A percentile compares a stretch with the other conserved stretches of the same genome.
Conservation (phyloP, 2,888 invertebrate species). For the Belgica antarctica region DNA sequence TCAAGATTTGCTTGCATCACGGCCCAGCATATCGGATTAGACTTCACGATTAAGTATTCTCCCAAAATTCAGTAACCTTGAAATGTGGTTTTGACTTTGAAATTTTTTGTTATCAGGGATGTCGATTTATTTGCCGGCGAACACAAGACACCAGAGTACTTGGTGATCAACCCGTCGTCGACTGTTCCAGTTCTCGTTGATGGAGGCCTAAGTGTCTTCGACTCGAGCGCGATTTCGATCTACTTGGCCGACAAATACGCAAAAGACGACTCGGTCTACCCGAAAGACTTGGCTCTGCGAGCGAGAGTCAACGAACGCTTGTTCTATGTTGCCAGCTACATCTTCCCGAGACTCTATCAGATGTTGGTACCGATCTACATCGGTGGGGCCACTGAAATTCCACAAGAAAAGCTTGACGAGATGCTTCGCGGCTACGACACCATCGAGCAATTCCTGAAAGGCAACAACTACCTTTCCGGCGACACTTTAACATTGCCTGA, state of each 20-base stretch:
- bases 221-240: constrained; percentile 53
- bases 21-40: neutral
- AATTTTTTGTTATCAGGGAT: too few relatives aligned
- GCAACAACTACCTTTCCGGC: neutral
- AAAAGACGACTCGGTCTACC: constrained; percentile 58
- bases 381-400: constrained; percentile 49
- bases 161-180: constrained; percentile 55
- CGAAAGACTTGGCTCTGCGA: constrained; percentile 57
- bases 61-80: too few relatives aligned
- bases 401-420: neutral
- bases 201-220: constrained; percentile 55
- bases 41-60: neutral
- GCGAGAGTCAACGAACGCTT: constrained; percentile 58
- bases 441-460: neutral
- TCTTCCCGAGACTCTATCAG: constrained; percentile 53
- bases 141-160: neutral
- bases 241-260: constrained; percentile 60
- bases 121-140: neutral
- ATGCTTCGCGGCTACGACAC: neutral
- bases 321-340: constrained; percentile 57
- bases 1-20: constrained; percentile 8
- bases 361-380: constrained; percentile 49
- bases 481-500: constrained; percentile 59
- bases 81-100: too few relatives aligned
- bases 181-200: constrained; percentile 56